Evolutionary conservation across 2,797 vertebrate genomes (phyloP).

Genomic region (Sebastes baramenuke): DNA sequence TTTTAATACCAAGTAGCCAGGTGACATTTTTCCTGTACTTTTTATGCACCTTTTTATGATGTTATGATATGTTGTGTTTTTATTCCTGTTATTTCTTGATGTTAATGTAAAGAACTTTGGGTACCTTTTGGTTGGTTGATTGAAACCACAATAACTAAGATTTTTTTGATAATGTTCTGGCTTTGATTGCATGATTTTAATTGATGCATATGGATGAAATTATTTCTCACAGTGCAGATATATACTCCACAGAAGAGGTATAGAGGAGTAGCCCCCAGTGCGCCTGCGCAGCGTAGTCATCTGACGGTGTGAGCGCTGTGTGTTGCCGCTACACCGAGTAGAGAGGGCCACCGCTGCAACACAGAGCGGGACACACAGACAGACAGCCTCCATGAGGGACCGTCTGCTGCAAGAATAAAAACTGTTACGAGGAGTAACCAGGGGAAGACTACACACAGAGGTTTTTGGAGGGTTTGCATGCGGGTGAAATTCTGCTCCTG

Average conservation of each 20-base stretch:
- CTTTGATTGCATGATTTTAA: background rate
- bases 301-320: conserved; percentile 60
- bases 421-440: background rate
- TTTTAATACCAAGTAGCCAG: too few species aligned
- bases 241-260: background rate
- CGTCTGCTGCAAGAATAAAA: conserved; percentile 17
- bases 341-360: conserved; percentile 41
- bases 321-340: conserved; percentile 38
- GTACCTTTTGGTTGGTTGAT: too few species aligned
- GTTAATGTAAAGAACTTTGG: too few species aligned
- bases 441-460: background rate
- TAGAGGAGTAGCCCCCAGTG: background rate
- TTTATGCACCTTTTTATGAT: too few species aligned
- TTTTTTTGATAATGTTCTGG: background rate
- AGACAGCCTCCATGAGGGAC: conserved; percentile 19
- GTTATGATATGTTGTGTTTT: too few species aligned
- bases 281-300: conserved; percentile 72
- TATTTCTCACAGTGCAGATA: background rate
- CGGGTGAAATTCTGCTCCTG: conserved; percentile 1
- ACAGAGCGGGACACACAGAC: conserved; percentile 28
- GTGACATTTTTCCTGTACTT: too few species aligned
- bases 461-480: background rate
- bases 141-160: background rate
- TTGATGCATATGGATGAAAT: background rate
- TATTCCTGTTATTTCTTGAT: too few species aligned